Percentiles rank a stretch among this genome's conserved stretches.
Evolutionary conservation across 2,113 vertebrate species (phyloP).

Genomic region (Cyrtonyx montezumae): DNA sequence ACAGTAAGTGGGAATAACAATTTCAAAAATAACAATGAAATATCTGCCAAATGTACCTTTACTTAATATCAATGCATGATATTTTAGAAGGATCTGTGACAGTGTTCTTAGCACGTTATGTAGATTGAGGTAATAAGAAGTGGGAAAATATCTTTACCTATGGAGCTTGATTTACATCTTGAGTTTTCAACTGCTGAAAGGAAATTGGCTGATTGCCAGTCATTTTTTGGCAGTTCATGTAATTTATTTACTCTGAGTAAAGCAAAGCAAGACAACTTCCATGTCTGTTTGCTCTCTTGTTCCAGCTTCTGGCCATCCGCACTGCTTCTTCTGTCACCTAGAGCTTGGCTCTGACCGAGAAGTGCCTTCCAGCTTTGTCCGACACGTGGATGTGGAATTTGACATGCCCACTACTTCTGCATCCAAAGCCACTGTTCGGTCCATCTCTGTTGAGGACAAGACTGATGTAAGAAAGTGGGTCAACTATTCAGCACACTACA

Average conservation of each 20-base stretch:
- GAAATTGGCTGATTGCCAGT: neutral
- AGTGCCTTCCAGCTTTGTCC: conserved; percentile 84
- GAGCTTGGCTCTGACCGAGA: conserved; percentile 91
- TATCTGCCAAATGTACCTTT: neutral
- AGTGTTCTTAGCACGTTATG: neutral
- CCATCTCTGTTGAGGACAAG: conserved; percentile 85
- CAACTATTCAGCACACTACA: conserved; percentile 89
- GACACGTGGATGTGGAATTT: conserved; percentile 85
- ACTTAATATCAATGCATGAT: neutral
- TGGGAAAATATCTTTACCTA: neutral
- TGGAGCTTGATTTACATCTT: neutral
- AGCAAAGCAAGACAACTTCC: neutral
- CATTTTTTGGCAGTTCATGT: neutral
- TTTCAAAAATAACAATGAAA: neutral
- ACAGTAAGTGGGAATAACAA: neutral
- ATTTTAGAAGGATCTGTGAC: neutral
- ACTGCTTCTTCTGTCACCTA: conserved; percentile 91
- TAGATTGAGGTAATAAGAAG: neutral
- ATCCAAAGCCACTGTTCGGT: conserved; percentile 84
- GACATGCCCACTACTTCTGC: conserved; percentile 89
- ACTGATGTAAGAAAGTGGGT: conserved; percentile 87
- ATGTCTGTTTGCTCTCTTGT: neutral
- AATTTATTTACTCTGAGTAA: neutral
- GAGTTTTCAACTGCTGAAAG: neutral
- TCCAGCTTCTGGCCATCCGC: conserved; percentile 86